Evolutionary conservation across 2,113 vertebrate species (phyloP).

Genomic region (Periophthalmus modestus): DNA sequence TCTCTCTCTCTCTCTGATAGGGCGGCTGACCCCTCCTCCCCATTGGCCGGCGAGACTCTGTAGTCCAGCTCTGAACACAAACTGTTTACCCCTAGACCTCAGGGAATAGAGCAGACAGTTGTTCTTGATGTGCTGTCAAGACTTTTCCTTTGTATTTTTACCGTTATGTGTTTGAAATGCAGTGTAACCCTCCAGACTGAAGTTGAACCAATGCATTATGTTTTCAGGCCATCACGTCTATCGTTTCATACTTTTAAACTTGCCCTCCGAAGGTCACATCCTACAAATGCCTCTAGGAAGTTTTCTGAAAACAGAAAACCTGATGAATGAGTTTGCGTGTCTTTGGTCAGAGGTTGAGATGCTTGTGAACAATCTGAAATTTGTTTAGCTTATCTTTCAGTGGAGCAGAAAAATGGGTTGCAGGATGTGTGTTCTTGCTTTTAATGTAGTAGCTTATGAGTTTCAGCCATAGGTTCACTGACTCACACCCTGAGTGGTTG

Average conservation of each 20-base stretch:
- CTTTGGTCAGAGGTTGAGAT: no score
- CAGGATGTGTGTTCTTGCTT: no score
- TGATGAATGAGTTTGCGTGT: no score
- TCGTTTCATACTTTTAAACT: background rate
- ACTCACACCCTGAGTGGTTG: no score
- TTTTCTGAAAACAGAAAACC: background rate
- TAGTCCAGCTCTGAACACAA: slow-evolving; percentile 61
- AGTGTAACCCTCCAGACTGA: slow-evolving; percentile 9
- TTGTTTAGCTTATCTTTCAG: no score
- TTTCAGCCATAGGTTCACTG: no score
- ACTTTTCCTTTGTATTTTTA: slow-evolving; percentile 37
- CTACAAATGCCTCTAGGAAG: background rate
- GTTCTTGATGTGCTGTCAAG: slow-evolving; percentile 57
- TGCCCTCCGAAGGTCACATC: background rate
- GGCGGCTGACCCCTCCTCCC: slow-evolving; percentile 40
- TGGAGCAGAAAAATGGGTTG: no score
- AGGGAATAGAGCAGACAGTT: slow-evolving; percentile 64
- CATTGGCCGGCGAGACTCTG: slow-evolving; percentile 43
- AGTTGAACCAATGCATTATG: slow-evolving; percentile 2
- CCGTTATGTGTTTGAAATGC: slow-evolving; percentile 24
- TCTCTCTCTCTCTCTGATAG: slow-evolving; percentile 44
- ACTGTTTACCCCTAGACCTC: slow-evolving; percentile 60
- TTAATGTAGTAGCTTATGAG: no score
- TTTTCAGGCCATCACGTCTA: background rate
- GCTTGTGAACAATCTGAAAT: no score